These are phyloP conservation scores for Drosophila mojavensis DNA, from an alignment of 1,140 invertebrate genomes.

Conservation along the genomic window DNA sequence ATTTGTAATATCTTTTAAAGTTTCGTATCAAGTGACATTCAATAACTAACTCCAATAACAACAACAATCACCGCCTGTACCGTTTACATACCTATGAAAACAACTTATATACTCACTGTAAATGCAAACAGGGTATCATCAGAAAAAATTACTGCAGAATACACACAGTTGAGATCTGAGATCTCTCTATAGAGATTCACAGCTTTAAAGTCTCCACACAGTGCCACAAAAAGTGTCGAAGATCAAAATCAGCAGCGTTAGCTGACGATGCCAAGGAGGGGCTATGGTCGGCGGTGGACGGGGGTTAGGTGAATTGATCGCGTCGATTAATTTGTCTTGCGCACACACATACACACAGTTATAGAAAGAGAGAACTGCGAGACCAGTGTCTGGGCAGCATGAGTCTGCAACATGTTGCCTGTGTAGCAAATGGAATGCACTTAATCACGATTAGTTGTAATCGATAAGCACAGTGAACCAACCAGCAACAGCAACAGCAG, in stretches of 20 bases:
- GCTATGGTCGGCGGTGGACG: neutral
- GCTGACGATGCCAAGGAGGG: slow-evolving; percentile 20
- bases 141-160: slow-evolving; percentile 11
- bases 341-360: neutral
- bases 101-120: neutral
- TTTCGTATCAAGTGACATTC: too few species aligned
- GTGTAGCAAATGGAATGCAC: slow-evolving; percentile 79
- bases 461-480: slow-evolving; percentile 64
- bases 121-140: neutral
- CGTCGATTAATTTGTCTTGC: slow-evolving; percentile 84
- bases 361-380: neutral
- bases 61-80: neutral
- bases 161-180: slow-evolving; percentile 6
- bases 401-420: slow-evolving; percentile 79
- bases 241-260: slow-evolving; percentile 80
- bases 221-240: slow-evolving; percentile 75
- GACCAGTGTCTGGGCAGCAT: slow-evolving; percentile 56
- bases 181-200: slow-evolving; percentile 16
- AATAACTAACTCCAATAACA: too few species aligned
- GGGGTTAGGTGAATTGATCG: slow-evolving; percentile 67
- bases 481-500: slow-evolving; percentile 24
- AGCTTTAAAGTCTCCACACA: slow-evolving; percentile 6
- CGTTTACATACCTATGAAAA: neutral
- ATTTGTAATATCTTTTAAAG: too few species aligned
- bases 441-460: slow-evolving; percentile 84